These are phyloP conservation scores for Bhutanitis thaidina DNA, from an alignment of 2,888 invertebrate genomes.

Conservation along the genomic window DNA sequence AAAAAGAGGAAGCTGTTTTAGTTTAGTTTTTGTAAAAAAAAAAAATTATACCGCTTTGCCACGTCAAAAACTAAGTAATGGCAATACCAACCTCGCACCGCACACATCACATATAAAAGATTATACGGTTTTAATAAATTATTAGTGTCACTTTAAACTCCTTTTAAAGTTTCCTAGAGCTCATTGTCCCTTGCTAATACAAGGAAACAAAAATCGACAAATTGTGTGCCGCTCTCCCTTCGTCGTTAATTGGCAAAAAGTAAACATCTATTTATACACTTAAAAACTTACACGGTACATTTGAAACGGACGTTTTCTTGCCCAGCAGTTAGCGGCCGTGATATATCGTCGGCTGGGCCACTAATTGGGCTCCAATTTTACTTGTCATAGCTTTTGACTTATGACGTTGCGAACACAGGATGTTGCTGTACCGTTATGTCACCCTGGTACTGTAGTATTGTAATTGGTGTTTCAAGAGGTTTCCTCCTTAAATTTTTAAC, in stretches of 20 bases:
- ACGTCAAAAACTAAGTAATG: no score
- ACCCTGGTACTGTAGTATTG: slow-evolving; percentile 6
- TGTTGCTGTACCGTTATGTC: slow-evolving; percentile 8
- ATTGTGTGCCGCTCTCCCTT: background rate
- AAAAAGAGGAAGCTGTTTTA: no score
- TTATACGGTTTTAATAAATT: no score
- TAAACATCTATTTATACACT: slow-evolving; percentile 9
- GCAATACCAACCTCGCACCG: no score
- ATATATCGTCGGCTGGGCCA: slow-evolving; percentile 26
- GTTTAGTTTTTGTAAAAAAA: no score
- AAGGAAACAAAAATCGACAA: background rate
- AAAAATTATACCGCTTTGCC: no score
- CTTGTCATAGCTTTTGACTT: slow-evolving; percentile 28
- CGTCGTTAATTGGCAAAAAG: slow-evolving; percentile 9
- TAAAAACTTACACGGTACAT: slow-evolving; percentile 15
- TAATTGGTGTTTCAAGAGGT: no score
- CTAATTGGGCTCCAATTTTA: slow-evolving; percentile 37
- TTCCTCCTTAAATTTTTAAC: no score
- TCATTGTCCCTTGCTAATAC: background rate
- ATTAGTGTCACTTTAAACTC: background rate
- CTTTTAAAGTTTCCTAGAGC: background rate
- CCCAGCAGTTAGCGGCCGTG: slow-evolving; percentile 21
- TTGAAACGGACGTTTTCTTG: slow-evolving; percentile 3
- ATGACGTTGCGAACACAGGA: slow-evolving; percentile 16
- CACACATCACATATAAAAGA: no score